Base-by-base conservation (phyloP, 2,888 invertebrate species). In the Acleris sparsana region DNA sequence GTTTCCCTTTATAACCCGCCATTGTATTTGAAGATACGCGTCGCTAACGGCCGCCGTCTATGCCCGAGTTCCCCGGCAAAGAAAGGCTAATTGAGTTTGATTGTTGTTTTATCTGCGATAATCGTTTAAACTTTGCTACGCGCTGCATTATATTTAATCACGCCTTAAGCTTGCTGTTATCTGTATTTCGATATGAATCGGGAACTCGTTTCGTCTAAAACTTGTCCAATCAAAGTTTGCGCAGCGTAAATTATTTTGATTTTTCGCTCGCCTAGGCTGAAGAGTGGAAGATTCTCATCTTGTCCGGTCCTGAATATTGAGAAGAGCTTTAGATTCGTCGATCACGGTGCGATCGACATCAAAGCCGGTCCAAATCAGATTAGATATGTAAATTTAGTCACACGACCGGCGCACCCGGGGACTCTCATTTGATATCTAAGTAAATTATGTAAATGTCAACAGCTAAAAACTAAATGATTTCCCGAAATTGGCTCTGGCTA, bases 1-100 rank as follows among this genome's bases (percentile, higher is more conserved):
- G 77, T 77, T 82, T 77, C 75, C 79, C 70, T 80, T 76, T 74
- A 78, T 57, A 62, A 52, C 60, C 56, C 76, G 77, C 76, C 74
- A 73, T 76, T 76, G 77, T 80, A 82, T 83, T 79, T 78, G 55
- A 22, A 17, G 67, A 75, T 83, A 83, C 82, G 78, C 72, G 64
- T 78, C 72, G 64, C 68, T 76, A 74, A 77, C 73, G 48, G 49
- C 48, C 17, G 20, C 16, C 56, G 39, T n/a, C 57, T 17, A 33
- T 53, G 33, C 46, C 25, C 17, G 18, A 33, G 29, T 53, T 53
- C 29, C 13, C 39, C 13, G 39, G 60, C 64, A 60, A 65, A 65
- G 64, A 62, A 57, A 56, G 39, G 46, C 66, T 66, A 66, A 66
- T 66, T 66, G 66, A 61, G 56, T 66, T 66, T 66, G 66, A 66